Conservation (phyloP, 1,140 invertebrate species). For the Thaumetopoea pityocampa region DNA sequence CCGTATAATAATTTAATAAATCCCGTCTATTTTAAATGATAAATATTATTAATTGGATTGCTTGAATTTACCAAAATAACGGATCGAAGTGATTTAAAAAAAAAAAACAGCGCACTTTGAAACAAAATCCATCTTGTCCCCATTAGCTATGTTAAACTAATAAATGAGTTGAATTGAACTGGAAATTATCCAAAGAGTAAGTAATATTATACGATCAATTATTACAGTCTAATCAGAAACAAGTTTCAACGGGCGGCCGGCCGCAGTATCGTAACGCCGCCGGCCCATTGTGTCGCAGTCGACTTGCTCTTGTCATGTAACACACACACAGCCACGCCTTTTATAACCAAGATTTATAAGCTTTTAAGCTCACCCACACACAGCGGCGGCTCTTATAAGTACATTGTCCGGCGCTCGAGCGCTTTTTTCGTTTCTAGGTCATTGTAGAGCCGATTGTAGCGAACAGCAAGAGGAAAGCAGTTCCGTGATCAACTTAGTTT, state of each 20-base stretch:
- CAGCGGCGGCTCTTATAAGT: slow-evolving; percentile 25
- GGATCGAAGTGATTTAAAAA: too few species aligned
- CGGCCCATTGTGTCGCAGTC: slow-evolving; percentile 30
- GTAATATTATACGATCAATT: too few species aligned
- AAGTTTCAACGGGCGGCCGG: slow-evolving; percentile 14
- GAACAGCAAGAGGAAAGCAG: slow-evolving; percentile 29
- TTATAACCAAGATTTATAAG: slow-evolving; percentile 52
- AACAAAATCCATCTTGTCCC: too few species aligned
- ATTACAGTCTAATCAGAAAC: slow-evolving; percentile 10
- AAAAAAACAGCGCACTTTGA: too few species aligned
- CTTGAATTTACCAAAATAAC: too few species aligned
- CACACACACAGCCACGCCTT: slow-evolving; percentile 29
- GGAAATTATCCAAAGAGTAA: too few species aligned
- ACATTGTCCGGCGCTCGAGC: slow-evolving; percentile 16
- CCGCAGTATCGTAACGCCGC: slow-evolving; percentile 14
- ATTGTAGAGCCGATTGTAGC: slow-evolving; percentile 27
- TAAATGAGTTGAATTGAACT: too few species aligned
- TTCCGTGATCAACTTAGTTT: slow-evolving; percentile 45
- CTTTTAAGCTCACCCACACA: slow-evolving; percentile 56
- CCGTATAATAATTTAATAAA: too few species aligned
- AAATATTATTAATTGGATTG: too few species aligned
- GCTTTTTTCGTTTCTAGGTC: slow-evolving; percentile 64
- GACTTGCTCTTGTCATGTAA: slow-evolving; percentile 39
- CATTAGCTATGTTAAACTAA: too few species aligned
- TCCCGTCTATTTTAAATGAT: too few species aligned